These are phyloP conservation scores for Bellardia pandia DNA, from an alignment of 2,888 invertebrate species.

Conservation along the genomic window DNA sequence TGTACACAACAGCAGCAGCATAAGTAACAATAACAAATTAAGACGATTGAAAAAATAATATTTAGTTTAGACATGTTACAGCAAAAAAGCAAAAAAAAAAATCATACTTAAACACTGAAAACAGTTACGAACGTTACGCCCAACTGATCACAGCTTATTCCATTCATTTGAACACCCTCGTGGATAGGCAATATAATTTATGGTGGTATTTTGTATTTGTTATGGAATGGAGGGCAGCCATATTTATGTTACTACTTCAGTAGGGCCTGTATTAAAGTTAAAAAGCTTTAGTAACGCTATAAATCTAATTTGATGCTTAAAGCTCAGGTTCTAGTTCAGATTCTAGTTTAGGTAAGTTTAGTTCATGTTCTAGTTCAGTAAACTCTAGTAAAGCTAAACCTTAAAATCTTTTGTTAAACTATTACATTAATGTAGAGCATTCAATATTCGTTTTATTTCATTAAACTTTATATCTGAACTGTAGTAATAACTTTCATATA, in stretches of 20 bases:
- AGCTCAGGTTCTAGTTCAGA: neutral
- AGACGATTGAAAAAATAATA: conserved; percentile 39
- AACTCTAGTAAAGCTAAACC: neutral
- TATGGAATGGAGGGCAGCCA: neutral
- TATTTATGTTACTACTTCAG: no score
- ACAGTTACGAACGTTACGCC: conserved; percentile 67
- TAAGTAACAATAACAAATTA: conserved; percentile 57
- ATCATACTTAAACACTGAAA: conserved; percentile 23
- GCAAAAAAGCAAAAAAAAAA: conserved; percentile 6
- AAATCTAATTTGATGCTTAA: neutral
- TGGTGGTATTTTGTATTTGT: neutral
- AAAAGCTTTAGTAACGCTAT: neutral
- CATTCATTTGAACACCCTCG: conserved; percentile 36
- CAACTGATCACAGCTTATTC: conserved; percentile 55
- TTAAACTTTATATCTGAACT: neutral
- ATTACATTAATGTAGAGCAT: neutral
- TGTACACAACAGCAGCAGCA: conserved; percentile 15
- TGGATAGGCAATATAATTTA: neutral
- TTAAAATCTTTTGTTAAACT: neutral
- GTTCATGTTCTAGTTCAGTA: neutral
- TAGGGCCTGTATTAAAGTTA: neutral
- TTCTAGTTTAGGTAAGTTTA: neutral
- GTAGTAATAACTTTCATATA: neutral
- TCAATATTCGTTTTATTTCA: conserved; percentile 11
- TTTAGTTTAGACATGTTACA: conserved; percentile 47